A percentile compares a stretch with the other conserved stretches of the same genome.
phyloP scores from a whole-genome alignment of 2,888 invertebrate genomes.

The Glyphotaelius pellucidus region DNA sequence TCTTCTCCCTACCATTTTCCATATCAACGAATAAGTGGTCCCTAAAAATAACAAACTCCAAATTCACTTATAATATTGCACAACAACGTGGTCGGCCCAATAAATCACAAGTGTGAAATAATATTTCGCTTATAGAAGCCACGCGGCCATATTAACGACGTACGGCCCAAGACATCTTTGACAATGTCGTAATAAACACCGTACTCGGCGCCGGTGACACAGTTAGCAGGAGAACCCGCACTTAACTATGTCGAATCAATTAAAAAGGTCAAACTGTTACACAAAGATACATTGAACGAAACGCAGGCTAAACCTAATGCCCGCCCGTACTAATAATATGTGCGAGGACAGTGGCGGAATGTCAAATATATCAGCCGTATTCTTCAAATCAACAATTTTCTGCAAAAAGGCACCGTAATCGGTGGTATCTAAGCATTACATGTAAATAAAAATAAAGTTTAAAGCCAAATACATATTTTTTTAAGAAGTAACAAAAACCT shows the following conservation, averaged over 20 bases:
- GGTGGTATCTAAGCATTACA: too few species aligned
- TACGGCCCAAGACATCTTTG: slow-evolving; percentile 34
- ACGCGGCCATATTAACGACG: slow-evolving; percentile 15
- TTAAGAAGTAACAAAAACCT: too few species aligned
- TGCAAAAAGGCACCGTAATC: too few species aligned
- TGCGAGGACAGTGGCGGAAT: not conserved
- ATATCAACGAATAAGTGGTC: not conserved
- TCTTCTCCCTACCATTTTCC: not conserved
- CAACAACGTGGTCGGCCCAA: not conserved
- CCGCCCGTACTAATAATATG: not conserved
- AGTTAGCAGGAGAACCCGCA: slow-evolving; percentile 28
- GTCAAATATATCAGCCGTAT: not conserved
- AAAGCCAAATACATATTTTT: too few species aligned
- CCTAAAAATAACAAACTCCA: not conserved
- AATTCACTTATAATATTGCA: not conserved
- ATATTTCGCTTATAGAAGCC: slow-evolving; percentile 10
- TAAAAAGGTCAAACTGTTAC: slow-evolving; percentile 56
- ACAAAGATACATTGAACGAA: slow-evolving; percentile 30
- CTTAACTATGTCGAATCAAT: slow-evolving; percentile 57
- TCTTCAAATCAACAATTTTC: not conserved
- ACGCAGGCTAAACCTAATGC: slow-evolving; percentile 21
- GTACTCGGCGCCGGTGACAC: slow-evolving; percentile 38
- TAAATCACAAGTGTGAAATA: slow-evolving; percentile 11
- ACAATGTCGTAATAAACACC: slow-evolving; percentile 41
- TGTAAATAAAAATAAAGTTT: too few species aligned